These are phyloP conservation scores for Lacanobia oleracea DNA, from an alignment of 2,888 invertebrate species.

Conservation along the genomic window DNA sequence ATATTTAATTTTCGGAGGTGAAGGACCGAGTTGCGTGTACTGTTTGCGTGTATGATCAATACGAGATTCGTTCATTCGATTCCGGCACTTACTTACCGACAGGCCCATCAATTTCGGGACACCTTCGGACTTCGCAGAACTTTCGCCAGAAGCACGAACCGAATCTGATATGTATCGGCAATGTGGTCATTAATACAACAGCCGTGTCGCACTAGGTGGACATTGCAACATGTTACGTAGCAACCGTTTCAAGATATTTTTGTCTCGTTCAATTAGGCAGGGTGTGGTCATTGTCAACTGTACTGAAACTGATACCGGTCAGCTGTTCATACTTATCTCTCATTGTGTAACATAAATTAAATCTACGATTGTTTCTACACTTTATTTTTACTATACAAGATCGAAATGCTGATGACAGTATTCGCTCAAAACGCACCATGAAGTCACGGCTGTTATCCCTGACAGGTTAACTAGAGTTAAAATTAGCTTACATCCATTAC, in stretches of 20 bases:
- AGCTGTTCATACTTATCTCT: conserved; percentile 36
- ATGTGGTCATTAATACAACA: conserved; percentile 70
- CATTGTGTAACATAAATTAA: conserved; percentile 44
- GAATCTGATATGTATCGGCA: conserved; percentile 81
- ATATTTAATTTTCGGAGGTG: conserved; percentile 74
- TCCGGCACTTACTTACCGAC: conserved; percentile 80
- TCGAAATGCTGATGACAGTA: conserved; percentile 23
- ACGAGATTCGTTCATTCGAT: conserved; percentile 83
- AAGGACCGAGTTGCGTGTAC: conserved; percentile 82
- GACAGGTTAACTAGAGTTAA: conserved; percentile 53
- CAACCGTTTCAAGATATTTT: conserved; percentile 45
- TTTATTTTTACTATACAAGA: conserved; percentile 31
- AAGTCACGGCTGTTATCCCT: conserved; percentile 44
- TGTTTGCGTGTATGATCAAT: conserved; percentile 80
- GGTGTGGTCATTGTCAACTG: conserved; percentile 57
- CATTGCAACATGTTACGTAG: conserved; percentile 56
- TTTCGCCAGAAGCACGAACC: conserved; percentile 84
- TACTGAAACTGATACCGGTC: conserved; percentile 49
- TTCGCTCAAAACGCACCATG: conserved; percentile 31
- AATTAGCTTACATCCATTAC: conserved; percentile 43
- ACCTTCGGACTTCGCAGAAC: conserved; percentile 85
- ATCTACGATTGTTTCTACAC: conserved; percentile 48
- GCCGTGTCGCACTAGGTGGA: conserved; percentile 62
- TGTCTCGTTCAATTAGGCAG: conserved; percentile 49
- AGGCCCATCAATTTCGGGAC: conserved; percentile 86